Base-by-base conservation (phyloP, 2,888 invertebrate species). In the Pterostichus niger region DNA sequence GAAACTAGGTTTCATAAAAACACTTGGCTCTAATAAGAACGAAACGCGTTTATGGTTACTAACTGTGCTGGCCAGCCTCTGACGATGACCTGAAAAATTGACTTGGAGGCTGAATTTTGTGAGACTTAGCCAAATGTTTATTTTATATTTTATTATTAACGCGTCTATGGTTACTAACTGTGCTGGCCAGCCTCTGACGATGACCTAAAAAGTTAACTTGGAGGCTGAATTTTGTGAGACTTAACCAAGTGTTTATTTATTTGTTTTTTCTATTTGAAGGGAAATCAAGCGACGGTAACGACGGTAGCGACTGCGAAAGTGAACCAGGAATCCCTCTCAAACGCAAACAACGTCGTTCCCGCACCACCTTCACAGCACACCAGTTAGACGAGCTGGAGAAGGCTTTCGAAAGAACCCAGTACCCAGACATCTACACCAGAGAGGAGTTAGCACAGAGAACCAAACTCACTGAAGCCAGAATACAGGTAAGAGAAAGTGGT, bases 361-460 rank as follows among this genome's bases (percentile, higher is more conserved):
- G 99, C 24, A 99, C 98, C 24, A 98, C 98, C 2, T 99, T 99
- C 90, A 96, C 97, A 0, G 97, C 97, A 0, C 96, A 97, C 87
- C 98, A 98, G 88, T 89, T 98, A 85, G 97, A 98, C 87, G 97
- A 97, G 84, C 90, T 98, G 84, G 98, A 98, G 89, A 92, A 96
- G 84, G 97, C 98, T 0, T 98, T 98, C 89, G 96, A 96, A 86
- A 92, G 97, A 73, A 98, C 98, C 0, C 98, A 98, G 88, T 98
- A 99, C 88, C 98, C 99, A 0, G 98, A 98, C 88, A 97, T 98
- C 17, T 97, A 97, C 88, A 97, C 97, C 0, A 92, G 98, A 78
- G 98, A 98, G 87, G 97, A 98, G 88, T 90, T 98, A 64, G 98
- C 98, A 0, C 95, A 97, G 87, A 93, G 96, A 81, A 98, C 98